Evolutionary conservation across 2,113 vertebrate genomes (phyloP), one percentile per base, ranked within the genome.

Genomic region (Natator depressus): DNA sequence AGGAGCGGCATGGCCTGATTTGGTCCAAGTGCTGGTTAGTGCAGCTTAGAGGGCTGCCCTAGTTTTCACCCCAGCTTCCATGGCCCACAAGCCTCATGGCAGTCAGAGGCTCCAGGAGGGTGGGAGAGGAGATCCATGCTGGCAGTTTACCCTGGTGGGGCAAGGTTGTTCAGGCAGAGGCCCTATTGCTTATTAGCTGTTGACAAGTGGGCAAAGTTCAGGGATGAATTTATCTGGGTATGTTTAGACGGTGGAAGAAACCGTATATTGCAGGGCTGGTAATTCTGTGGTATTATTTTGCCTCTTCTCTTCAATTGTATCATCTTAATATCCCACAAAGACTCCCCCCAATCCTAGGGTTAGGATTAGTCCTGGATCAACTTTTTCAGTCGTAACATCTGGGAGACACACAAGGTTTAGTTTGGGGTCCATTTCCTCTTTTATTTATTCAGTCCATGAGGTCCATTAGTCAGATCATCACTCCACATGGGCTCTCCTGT

Each of bases 401-500:
- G 76, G 93, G 17, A 93, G 8, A 76, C 50, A 90, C 94, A 91
- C n/a, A 81, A 89, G 85, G 82, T 57, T 96, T 96, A 94, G 89
- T 93, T 97, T 87, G n/a, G 35, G 65, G 80, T 53, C 69, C 92
- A 13, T 94, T 96, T 96, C 83, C 89, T 96, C 92, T 91, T 97
- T 89, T 79, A 2, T 96, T 97, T 95, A 84, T 84, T 92, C 92
- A 89, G 82, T 89, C 83, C 35, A 49, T 38, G 80, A 76, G 46
- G 54, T 20, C 76, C 72, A 95, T 96, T 96, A 95, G 76, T 80
- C 69, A 90, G 93, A 82, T 89, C 46, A 94, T 97, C 38, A 89
- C 86, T 96, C 97, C 79, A 72, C 94, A 20, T 2, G 31, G 84
- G 89, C 81, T 85, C 92, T 91, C 87, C 89, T 86, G 46, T 95